Evolutionary conservation across 30 jellyfish, hydroid and myxozoan genomes (phyloP).

Genomic region (Aurelia sp.): DNA sequence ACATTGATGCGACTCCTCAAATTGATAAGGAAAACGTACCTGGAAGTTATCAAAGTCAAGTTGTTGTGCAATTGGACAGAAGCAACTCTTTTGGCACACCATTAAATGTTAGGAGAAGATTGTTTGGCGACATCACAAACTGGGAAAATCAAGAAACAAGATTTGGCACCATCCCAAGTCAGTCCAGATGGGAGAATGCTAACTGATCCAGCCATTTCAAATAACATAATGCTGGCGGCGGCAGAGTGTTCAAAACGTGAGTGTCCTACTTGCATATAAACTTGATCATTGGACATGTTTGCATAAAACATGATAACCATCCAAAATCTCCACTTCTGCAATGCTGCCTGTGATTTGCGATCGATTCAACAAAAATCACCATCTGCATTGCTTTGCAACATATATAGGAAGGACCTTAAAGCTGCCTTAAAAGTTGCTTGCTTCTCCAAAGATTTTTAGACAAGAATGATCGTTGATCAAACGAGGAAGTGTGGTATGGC

Average conservation of each 20-base stretch:
- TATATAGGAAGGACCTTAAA: too few relatives aligned
- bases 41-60: neutral
- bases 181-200: slow-evolving; percentile 24
- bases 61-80: slow-evolving; percentile 5
- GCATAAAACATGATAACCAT: too few relatives aligned
- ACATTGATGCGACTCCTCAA: neutral
- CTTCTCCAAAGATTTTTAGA: too few relatives aligned
- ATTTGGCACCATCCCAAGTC: slow-evolving; percentile 4
- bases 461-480: too few relatives aligned
- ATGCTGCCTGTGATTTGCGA: too few relatives aligned
- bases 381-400: too few relatives aligned
- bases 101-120: neutral
- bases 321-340: too few relatives aligned
- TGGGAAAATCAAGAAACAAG: neutral
- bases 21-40: neutral
- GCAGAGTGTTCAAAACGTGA: slow-evolving; percentile 2
- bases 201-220: slow-evolving; percentile 11
- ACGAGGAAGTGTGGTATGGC: too few relatives aligned
- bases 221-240: slow-evolving; percentile 16
- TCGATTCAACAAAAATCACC: too few relatives aligned
- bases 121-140: slow-evolving; percentile 6
- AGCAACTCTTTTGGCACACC: neutral
- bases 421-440: too few relatives aligned
- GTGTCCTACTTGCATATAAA: neutral
- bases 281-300: too few relatives aligned